Evolutionary conservation across 2,888 invertebrate species (phyloP), one percentile per base, ranked within the genome.

Genomic region (Lepidochrysops patricia): DNA sequence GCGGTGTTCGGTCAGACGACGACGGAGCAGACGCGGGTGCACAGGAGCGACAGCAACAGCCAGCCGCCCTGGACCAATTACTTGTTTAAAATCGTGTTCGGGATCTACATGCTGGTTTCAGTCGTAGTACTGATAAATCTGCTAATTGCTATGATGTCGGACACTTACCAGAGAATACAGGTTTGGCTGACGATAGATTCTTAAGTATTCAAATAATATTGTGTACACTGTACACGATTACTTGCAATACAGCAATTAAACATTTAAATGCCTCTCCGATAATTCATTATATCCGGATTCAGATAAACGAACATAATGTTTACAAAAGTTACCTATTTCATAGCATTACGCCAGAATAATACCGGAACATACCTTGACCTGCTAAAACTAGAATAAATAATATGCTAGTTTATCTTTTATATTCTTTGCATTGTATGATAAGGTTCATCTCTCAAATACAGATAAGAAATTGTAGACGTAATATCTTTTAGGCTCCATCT

Each of bases 131-230:
- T 99, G 73, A 99, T 99, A 90, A 99, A 99, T 91, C 93, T 99
- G 70, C 95, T 99, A 82, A 99, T 99, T 92, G 99, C 99, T 91
- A 99, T 99, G 99, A 99, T 99, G 98, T 98, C 98, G 80, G 99
- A 99, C 92, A 99, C 99, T 64, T 99, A 99, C 88, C 99, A 99
- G 86, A 92, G 98, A 81, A 99, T 99, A 80, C 98, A 99, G 93
- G 97, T 95, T 54, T 54, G 54, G 19, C n/a, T n/a, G n/a, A 32
- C 15, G 29, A 54, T 15, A 15, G 15, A 13, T 37, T 37, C n/a
- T 5, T 54, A 15, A 32, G 19, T 19, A 29, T 29, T 52, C n/a
- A 3, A 27, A 4, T 7, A n/a, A 27, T 26, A 50, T 6, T 27
- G 6, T 50, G 26, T 25, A 49, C n/a, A 4, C 34, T 34, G 34